phyloP scores from a whole-genome alignment of 2,113 vertebrate species.

The Physeter macrocephalus region DNA sequence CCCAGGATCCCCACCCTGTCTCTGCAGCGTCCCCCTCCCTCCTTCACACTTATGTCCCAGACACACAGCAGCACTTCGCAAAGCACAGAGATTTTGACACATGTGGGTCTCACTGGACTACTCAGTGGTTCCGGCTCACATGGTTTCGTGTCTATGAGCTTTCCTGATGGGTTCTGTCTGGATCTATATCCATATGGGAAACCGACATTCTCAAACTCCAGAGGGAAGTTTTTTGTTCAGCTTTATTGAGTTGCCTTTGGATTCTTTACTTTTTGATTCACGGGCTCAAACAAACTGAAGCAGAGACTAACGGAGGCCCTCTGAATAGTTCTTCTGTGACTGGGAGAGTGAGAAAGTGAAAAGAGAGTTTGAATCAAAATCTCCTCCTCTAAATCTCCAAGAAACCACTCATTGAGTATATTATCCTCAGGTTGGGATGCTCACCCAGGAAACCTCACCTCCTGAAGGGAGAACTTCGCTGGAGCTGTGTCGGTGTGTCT shows the following conservation, averaged over 20 bases:
- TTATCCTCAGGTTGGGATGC: background rate
- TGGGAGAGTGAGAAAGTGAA: background rate
- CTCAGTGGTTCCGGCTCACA: background rate
- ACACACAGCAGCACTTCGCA: background rate
- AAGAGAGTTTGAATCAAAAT: background rate
- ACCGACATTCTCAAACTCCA: background rate
- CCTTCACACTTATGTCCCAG: background rate
- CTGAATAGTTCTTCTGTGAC: background rate
- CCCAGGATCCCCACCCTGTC: too few species aligned
- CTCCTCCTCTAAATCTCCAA: background rate
- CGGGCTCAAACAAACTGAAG: background rate
- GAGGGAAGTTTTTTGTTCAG: background rate
- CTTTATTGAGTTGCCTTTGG: background rate
- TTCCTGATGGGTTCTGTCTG: background rate
- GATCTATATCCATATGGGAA: background rate
- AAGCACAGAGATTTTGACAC: background rate
- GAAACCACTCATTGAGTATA: background rate
- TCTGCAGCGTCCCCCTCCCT: too few species aligned
- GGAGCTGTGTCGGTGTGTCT: background rate
- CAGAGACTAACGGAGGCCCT: background rate
- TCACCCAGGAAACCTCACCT: accelerated
- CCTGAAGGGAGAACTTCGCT: accelerated
- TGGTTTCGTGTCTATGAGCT: background rate
- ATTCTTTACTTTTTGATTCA: background rate
- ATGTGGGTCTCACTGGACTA: background rate